Conservation (phyloP, 2,888 invertebrate genomes). For the Heliothis peltigera region DNA sequence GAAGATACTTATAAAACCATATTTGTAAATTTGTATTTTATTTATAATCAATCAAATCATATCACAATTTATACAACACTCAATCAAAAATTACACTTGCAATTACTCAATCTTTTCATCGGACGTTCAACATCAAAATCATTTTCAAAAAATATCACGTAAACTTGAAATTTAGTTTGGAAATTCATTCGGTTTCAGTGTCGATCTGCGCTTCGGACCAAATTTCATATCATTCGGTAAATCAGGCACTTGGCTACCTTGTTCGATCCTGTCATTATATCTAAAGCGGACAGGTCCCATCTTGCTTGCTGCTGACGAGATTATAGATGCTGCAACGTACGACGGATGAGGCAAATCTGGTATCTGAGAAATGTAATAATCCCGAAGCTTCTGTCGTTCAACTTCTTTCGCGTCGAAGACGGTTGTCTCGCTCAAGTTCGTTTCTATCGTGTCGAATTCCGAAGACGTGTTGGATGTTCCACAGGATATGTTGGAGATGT, state of each 20-base stretch:
- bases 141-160: slow-evolving; percentile 28
- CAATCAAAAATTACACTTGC: slow-evolving; percentile 7
- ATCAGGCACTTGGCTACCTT: slow-evolving; percentile 44
- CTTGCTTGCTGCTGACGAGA: slow-evolving; percentile 70
- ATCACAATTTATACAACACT: background rate
- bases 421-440: slow-evolving; percentile 53
- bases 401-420: slow-evolving; percentile 42
- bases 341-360: slow-evolving; percentile 76
- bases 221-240: slow-evolving; percentile 63
- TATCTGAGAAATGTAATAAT: slow-evolving; percentile 72
- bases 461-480: slow-evolving; percentile 8
- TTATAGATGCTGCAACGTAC: slow-evolving; percentile 71
- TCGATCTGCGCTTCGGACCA: slow-evolving; percentile 72
- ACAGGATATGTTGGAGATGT: background rate
- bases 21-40: background rate
- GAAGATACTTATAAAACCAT: background rate
- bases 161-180: slow-evolving; percentile 25
- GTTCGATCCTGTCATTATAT: slow-evolving; percentile 72
- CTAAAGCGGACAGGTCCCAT: slow-evolving; percentile 68
- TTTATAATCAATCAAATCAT: background rate
- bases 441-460: slow-evolving; percentile 48
- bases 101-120: slow-evolving; percentile 10
- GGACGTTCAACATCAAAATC: slow-evolving; percentile 25
- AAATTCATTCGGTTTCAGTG: slow-evolving; percentile 66
- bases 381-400: slow-evolving; percentile 64